Evolutionary conservation across 2,797 vertebrate species (phyloP), one percentile per base, ranked within the genome.

Genomic region (Pantherophis vulpinus): DNA sequence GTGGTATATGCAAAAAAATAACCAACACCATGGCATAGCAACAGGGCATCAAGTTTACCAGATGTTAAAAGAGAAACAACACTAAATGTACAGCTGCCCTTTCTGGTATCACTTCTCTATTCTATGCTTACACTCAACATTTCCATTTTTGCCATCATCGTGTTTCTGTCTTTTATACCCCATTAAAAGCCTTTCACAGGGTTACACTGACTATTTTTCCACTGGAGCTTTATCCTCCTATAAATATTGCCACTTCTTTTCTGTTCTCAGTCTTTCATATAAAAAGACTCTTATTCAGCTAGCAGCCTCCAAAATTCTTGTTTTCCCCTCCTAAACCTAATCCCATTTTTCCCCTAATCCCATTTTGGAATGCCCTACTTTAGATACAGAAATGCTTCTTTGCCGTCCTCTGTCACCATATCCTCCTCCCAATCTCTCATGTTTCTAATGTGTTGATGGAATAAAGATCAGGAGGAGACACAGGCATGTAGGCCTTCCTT

Each of bases 401-500:
- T 55, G 42, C 25, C 20, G 27, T 91, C 90, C 32, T 37, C 27
- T 51, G 59, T n/a, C 58, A 86, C 70, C 7, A 29, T 25, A 29
- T 70, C 61, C 83, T 70, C 60, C 32, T 90, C 79, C 89, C 89
- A 90, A 87, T 70, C 89, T 87, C 37, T 93, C 89, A 93, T 93
- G 83, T 86, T 90, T 58, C 60, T 60, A 70, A n/a, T 55, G 5
- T 56, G 59, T 66, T 37, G 51, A 66, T 86, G 87, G 90, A 86
- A 86, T 51, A 89, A 56, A 91, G 59, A 56, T 86, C 59, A 29
- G 27, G 87, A 66, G 87, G 66, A 93, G 66, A 32, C 89, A 51
- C 58, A 89, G 90, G 59, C 8, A 56, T 0, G 8, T 58, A 83
- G 47, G 70, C n/a, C 70, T 91, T 91, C 87, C 70, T 89, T 86